Conservation (phyloP, 2,888 invertebrate genomes). For the Drosophila rellima region DNA sequence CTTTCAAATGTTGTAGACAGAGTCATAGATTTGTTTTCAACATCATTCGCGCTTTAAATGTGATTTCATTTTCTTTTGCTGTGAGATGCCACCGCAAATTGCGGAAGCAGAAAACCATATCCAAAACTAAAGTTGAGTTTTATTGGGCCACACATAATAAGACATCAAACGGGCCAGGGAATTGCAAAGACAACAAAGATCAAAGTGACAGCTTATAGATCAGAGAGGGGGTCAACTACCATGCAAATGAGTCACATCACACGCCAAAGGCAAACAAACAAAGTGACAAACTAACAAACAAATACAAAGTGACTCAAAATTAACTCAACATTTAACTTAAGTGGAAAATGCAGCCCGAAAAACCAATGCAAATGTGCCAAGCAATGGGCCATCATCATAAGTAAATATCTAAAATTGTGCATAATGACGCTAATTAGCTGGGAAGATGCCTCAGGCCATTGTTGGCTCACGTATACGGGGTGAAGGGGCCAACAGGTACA, state of each 20-base stretch:
- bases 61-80: conserved; percentile 25
- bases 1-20: neutral
- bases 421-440: conserved; percentile 80
- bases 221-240: conserved; percentile 12
- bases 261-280: conserved; percentile 31
- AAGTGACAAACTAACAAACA: conserved; percentile 30
- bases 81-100: conserved; percentile 61
- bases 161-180: conserved; percentile 66
- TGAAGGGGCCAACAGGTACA: conserved; percentile 27
- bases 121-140: conserved; percentile 25
- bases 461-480: conserved; percentile 34
- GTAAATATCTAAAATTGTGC: conserved; percentile 79
- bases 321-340: conserved; percentile 22
- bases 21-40: conserved; percentile 1
- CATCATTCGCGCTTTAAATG: conserved; percentile 23
- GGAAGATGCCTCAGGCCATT: conserved; percentile 58
- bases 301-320: conserved; percentile 50
- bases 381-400: conserved; percentile 47
- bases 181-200: conserved; percentile 74
- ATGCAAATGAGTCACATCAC: conserved; percentile 54
- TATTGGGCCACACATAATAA: conserved; percentile 56
- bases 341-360: conserved; percentile 48
- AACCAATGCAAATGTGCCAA: conserved; percentile 37
- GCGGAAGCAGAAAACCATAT: conserved; percentile 39
- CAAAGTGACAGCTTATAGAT: conserved; percentile 53